Evolutionary conservation across 2,113 vertebrate species (phyloP).

Genomic region (Cichladusa arquata): DNA sequence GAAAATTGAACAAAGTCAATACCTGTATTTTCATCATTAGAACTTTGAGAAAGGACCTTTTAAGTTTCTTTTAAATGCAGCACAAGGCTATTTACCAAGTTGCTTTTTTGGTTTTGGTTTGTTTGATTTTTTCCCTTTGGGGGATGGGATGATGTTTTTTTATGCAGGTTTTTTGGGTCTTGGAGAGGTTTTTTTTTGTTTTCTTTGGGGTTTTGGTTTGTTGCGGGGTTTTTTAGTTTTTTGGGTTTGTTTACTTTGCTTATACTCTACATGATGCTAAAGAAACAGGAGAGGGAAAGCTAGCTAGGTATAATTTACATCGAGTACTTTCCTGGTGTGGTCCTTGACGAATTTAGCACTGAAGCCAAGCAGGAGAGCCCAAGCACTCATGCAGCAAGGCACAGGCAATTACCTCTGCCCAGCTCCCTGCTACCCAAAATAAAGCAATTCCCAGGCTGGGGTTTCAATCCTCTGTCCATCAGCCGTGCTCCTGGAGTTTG

Average conservation of each 20-base stretch:
- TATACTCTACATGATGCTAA: neutral
- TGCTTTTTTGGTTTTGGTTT: neutral
- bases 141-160: rapidly evolving
- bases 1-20: neutral
- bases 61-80: neutral
- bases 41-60: neutral
- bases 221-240: neutral
- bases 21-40: neutral
- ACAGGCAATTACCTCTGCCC: neutral
- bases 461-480: neutral
- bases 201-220: too few relatives aligned
- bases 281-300: neutral
- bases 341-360: neutral
- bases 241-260: neutral
- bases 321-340: neutral
- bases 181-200: neutral
- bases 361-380: neutral
- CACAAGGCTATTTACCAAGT: neutral
- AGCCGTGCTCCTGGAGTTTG: neutral
- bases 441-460: neutral
- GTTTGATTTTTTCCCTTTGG: neutral
- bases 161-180: neutral
- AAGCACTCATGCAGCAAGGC: neutral
- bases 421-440: neutral
- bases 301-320: neutral